Evolutionary conservation across 2,888 invertebrate species (phyloP).

Genomic region (Tinea trinotella): DNA sequence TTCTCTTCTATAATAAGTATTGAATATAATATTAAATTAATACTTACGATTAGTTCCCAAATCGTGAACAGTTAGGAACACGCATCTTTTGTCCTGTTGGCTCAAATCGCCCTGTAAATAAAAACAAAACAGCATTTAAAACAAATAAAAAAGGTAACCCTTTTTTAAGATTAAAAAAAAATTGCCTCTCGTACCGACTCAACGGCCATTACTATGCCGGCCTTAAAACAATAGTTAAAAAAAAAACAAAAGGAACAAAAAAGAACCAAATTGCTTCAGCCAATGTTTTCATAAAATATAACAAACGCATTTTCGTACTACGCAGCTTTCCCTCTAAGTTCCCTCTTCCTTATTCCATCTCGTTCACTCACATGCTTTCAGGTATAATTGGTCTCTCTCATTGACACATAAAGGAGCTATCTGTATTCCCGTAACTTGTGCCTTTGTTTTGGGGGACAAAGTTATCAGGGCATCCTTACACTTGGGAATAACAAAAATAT

Average conservation of each 20-base stretch:
- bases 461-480: background rate
- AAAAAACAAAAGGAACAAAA: background rate
- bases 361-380: background rate
- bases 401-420: background rate
- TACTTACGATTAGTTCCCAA: conserved; percentile 86
- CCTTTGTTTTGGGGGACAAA: background rate
- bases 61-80: conserved; percentile 91
- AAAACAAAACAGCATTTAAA: too few relatives aligned
- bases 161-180: too few relatives aligned
- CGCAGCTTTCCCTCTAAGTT: conserved; percentile 4
- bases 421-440: background rate
- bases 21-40: too few relatives aligned
- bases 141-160: too few relatives aligned
- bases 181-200: too few relatives aligned
- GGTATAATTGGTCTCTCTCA: background rate
- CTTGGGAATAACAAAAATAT: background rate
- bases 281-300: background rate
- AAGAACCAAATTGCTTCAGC: background rate
- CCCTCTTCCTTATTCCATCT: conserved; percentile 4
- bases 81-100: conserved; percentile 84
- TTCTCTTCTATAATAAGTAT: too few relatives aligned
- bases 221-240: too few relatives aligned
- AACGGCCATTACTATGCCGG: too few relatives aligned
- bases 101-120: conserved; percentile 82
- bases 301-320: conserved; percentile 1